phyloP scores from a whole-genome alignment of 2,888 invertebrate species.

The Callinectes sapidus region DNA sequence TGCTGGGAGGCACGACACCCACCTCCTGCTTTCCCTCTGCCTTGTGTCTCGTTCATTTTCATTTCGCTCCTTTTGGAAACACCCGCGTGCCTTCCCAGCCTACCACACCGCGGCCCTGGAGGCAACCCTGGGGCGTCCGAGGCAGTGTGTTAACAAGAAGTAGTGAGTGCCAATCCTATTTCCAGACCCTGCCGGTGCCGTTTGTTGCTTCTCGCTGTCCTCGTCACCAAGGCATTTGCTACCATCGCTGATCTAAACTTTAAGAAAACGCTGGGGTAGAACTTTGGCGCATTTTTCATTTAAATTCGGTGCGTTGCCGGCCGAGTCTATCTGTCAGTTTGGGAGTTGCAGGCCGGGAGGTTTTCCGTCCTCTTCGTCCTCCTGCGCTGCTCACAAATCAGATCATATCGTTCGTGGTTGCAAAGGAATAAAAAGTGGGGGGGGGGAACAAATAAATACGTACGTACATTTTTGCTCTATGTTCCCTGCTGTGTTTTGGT shows the following conservation, averaged over 20 bases:
- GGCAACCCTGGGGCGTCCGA: not conserved
- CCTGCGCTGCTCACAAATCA: not conserved
- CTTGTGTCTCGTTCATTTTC: conserved; percentile 24
- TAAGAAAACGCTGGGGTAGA: conserved; percentile 30
- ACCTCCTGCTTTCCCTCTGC: conserved; percentile 43
- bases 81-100: not conserved
- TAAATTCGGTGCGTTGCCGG: conserved; percentile 52
- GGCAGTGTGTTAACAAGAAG: not conserved
- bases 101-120: not conserved
- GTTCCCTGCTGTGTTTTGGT: not conserved
- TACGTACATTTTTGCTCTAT: not conserved
- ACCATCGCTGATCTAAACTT: conserved; percentile 32
- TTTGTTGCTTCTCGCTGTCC: not conserved
- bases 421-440: not conserved
- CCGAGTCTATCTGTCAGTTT: conserved; percentile 55
- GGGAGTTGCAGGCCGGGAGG: conserved; percentile 27
- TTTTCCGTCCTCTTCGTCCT: conserved; percentile 24
- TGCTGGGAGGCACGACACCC: conserved; percentile 10
- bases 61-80: not conserved
- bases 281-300: conserved; percentile 51
- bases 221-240: not conserved
- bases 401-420: conserved; percentile 14
- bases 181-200: not conserved
- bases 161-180: not conserved
- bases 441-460: not conserved